phyloP scores from a whole-genome alignment of 2,888 invertebrate species.

The Pandemis corylana region DNA sequence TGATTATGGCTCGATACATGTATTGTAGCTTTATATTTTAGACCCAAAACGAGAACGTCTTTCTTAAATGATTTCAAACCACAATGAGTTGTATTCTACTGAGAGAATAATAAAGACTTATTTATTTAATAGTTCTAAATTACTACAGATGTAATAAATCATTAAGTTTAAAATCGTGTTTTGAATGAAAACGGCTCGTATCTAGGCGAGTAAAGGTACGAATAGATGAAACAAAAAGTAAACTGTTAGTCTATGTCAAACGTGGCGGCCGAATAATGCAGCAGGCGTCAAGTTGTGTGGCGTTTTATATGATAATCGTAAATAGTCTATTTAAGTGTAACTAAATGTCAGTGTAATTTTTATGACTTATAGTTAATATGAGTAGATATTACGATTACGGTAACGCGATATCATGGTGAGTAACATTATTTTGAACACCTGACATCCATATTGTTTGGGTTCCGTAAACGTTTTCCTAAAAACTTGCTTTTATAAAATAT shows the following conservation, averaged over 20 bases:
- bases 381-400: slow-evolving; percentile 84
- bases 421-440: slow-evolving; percentile 58
- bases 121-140: neutral
- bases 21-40: slow-evolving; percentile 20
- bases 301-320: slow-evolving; percentile 71
- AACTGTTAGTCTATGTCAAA: slow-evolving; percentile 72
- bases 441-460: slow-evolving; percentile 78
- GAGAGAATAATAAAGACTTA: neutral
- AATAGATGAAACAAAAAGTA: slow-evolving; percentile 50
- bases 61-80: neutral
- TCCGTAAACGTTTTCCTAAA: slow-evolving; percentile 70
- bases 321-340: slow-evolving; percentile 62
- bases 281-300: slow-evolving; percentile 78
- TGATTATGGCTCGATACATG: slow-evolving; percentile 41
- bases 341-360: slow-evolving; percentile 68
- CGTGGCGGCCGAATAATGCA: slow-evolving; percentile 70
- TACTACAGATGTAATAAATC: neutral
- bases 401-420: slow-evolving; percentile 84
- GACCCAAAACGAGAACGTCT: neutral
- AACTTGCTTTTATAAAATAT: slow-evolving; percentile 48
- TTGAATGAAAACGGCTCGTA: slow-evolving; percentile 33
- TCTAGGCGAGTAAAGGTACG: slow-evolving; percentile 47
- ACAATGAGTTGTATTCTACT: neutral
- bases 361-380: slow-evolving; percentile 74
- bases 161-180: neutral